Percentiles rank a stretch among this genome's conserved stretches.
These are phyloP conservation scores for Vombatus ursinus DNA, from an alignment of 2,113 vertebrate species.

Conservation along the genomic window DNA sequence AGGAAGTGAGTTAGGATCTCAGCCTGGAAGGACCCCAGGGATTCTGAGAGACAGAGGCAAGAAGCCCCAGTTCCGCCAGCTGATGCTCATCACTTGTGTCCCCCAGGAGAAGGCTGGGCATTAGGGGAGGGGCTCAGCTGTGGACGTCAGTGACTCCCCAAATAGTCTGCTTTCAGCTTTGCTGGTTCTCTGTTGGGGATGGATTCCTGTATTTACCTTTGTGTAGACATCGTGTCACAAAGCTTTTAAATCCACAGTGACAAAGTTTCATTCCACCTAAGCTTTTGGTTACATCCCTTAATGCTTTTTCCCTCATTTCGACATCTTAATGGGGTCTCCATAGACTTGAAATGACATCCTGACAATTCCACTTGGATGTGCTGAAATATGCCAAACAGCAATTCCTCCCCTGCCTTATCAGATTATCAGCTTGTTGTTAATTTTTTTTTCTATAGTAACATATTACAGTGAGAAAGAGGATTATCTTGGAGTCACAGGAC, in stretches of 20 bases:
- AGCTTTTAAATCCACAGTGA: conserved; percentile 55
- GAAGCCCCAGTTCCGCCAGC: background rate
- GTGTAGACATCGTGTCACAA: conserved; percentile 73
- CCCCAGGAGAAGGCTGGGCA: background rate
- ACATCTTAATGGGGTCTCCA: conserved; percentile 65
- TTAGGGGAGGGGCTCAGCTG: background rate
- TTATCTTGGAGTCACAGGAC: background rate
- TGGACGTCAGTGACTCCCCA: background rate
- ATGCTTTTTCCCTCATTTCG: conserved; percentile 56
- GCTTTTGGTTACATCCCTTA: conserved; percentile 55
- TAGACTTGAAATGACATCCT: conserved; percentile 60
- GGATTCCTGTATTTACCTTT: background rate
- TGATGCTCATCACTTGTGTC: background rate
- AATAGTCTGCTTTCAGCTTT: background rate
- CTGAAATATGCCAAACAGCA: background rate
- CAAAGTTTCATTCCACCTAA: conserved; percentile 8
- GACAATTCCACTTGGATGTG: conserved; percentile 36
- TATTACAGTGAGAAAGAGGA: background rate
- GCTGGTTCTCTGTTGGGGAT: background rate
- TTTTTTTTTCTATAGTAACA: background rate
- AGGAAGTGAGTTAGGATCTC: background rate
- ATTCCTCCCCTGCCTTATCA: background rate
- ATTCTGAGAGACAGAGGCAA: background rate
- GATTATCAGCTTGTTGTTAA: background rate
- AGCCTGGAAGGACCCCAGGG: background rate